A percentile compares a stretch with the other conserved stretches of the same genome.
Conservation (phyloP, 2,888 invertebrate genomes). For the Dendrolimus pini region DNA sequence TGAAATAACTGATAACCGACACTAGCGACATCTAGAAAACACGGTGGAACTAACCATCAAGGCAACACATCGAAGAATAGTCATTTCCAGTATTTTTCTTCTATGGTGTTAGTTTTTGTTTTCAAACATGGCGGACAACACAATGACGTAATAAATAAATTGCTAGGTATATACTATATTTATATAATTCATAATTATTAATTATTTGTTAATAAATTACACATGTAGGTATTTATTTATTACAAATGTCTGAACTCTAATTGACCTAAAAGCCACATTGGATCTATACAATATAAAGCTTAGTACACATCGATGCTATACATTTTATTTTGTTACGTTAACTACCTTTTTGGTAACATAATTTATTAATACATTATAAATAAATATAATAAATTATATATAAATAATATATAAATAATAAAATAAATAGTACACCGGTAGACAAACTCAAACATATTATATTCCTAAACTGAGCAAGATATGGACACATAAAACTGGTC, state of each 20-base stretch:
- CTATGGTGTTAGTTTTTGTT: no score
- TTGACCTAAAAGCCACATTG: conserved; percentile 67
- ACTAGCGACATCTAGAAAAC: no score
- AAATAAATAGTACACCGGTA: background rate
- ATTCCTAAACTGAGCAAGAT: no score
- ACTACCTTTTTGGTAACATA: background rate
- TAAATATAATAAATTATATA: no score
- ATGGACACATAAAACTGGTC: no score
- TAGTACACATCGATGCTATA: conserved; percentile 9
- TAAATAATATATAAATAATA: no score
- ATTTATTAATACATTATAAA: background rate
- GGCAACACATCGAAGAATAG: no score
- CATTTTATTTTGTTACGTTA: no score
- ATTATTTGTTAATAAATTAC: conserved; percentile 7
- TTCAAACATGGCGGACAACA: no score
- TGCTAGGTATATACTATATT: conserved; percentile 18
- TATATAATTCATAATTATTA: conserved; percentile 2
- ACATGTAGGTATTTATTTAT: conserved; percentile 8
- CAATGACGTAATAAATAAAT: background rate
- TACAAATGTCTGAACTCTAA: conserved; percentile 29
- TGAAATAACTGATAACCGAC: no score
- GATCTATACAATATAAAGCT: conserved; percentile 24
- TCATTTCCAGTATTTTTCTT: no score
- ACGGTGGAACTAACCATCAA: no score
- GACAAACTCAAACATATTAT: background rate